Evolutionary conservation across 1,140 invertebrate species (phyloP).

Genomic region (Galendromus occidentalis): DNA sequence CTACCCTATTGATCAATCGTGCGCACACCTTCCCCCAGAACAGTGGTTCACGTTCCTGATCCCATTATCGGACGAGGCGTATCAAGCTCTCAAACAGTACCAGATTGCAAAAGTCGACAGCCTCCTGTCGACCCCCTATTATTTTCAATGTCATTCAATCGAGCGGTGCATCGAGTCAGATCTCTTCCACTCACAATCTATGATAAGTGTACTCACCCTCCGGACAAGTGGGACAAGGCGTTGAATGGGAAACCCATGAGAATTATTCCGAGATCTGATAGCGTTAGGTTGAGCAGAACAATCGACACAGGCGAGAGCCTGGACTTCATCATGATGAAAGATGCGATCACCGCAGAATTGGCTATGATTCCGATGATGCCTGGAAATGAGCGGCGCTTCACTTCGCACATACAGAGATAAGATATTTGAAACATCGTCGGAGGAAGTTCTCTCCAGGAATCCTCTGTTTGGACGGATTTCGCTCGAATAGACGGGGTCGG

Average conservation of each 20-base stretch:
- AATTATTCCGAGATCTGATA: conserved; percentile 21
- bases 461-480: too few species aligned
- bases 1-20: neutral
- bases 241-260: conserved; percentile 22
- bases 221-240: conserved; percentile 17
- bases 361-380: conserved; percentile 21
- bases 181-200: neutral
- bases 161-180: neutral
- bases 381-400: conserved; percentile 13
- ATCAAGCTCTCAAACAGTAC: too few species aligned
- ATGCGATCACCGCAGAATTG: conserved; percentile 19
- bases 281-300: conserved; percentile 20
- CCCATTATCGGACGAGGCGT: too few species aligned
- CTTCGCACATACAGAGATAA: too few species aligned
- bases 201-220: conserved; percentile 17
- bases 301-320: conserved; percentile 21
- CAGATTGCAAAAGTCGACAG: too few species aligned
- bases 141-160: too few species aligned
- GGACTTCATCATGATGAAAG: conserved; percentile 19
- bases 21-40: too few species aligned
- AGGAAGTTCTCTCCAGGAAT: too few species aligned
- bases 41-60: too few species aligned
- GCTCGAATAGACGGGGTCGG: too few species aligned
- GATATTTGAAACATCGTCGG: too few species aligned
- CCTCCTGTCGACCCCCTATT: too few species aligned